These are phyloP conservation scores for Myotis yumanensis DNA, from an alignment of 2,113 vertebrate genomes.

Conservation along the genomic window DNA sequence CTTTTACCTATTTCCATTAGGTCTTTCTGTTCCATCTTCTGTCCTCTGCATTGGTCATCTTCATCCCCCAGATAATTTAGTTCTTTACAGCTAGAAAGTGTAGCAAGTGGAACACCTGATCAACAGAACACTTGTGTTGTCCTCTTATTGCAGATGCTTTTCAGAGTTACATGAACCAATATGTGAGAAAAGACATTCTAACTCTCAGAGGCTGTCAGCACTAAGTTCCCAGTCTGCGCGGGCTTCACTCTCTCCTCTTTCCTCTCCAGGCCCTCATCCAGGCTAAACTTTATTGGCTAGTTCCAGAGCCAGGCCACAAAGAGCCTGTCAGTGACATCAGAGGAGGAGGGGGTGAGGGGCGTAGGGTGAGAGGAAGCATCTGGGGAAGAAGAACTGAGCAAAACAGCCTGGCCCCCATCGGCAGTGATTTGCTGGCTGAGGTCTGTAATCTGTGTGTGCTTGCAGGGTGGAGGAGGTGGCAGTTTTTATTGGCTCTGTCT, in stretches of 20 bases:
- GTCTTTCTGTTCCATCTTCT: neutral
- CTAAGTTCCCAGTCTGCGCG: fast-evolving
- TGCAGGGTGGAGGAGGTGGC: neutral
- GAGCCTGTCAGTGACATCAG: neutral
- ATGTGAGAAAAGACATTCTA: neutral
- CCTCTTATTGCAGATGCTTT: neutral
- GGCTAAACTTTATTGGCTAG: neutral
- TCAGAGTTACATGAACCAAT: neutral
- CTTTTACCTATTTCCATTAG: neutral
- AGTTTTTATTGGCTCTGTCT: neutral
- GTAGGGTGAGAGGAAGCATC: fast-evolving
- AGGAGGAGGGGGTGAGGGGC: neutral
- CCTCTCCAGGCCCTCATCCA: neutral
- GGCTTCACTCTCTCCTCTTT: neutral
- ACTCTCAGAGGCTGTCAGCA: neutral
- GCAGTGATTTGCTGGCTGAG: neutral
- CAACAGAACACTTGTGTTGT: neutral
- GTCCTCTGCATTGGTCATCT: neutral
- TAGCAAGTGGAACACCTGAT: neutral
- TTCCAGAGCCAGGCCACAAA: neutral
- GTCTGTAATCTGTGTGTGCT: neutral
- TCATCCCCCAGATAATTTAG: neutral
- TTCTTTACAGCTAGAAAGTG: neutral
- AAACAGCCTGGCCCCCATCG: neutral
- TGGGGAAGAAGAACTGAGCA: neutral